Percentiles rank a stretch among this genome's conserved stretches.
These are phyloP conservation scores for Trachymyrmex cornetzi DNA, from an alignment of 1,140 invertebrate genomes.

Conservation along the genomic window DNA sequence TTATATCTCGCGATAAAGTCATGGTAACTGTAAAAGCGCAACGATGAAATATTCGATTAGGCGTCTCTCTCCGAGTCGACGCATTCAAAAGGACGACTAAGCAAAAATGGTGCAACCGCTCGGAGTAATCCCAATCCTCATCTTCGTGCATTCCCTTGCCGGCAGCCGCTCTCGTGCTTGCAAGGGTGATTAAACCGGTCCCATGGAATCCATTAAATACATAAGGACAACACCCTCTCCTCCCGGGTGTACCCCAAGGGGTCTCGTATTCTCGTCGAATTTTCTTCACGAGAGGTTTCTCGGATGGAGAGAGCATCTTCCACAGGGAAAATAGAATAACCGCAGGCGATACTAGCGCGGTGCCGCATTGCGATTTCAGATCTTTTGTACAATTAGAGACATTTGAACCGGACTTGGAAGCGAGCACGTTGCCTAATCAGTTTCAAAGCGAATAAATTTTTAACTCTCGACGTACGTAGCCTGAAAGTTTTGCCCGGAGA, in stretches of 20 bases:
- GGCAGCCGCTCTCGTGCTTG: conserved; percentile 36
- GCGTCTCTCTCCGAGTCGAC: background rate
- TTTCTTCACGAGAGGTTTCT: conserved; percentile 16
- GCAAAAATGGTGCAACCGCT: conserved; percentile 56
- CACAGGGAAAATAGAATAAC: conserved; percentile 37
- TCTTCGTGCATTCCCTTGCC: conserved; percentile 7
- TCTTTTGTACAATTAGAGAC: conserved; percentile 65
- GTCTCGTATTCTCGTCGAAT: conserved; percentile 48
- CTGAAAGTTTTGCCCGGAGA: conserved; percentile 47
- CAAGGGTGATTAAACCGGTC: conserved; percentile 57
- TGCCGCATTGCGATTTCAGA: conserved; percentile 32
- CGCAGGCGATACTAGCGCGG: background rate
- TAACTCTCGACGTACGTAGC: conserved; percentile 46
- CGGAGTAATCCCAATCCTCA: conserved; percentile 51
- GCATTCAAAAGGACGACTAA: conserved; percentile 41
- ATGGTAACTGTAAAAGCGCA: conserved; percentile 26
- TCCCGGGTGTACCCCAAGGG: background rate
- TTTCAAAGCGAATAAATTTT: conserved; percentile 65
- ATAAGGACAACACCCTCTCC: conserved; percentile 51
- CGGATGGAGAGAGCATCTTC: background rate
- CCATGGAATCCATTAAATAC: conserved; percentile 62
- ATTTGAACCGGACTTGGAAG: background rate
- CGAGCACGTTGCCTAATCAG: conserved; percentile 47
- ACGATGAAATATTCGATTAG: conserved; percentile 49
- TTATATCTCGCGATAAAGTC: conserved; percentile 26